Evolutionary conservation across 1,140 invertebrate species (phyloP).

Genomic region (Teleogryllus occipitalis): DNA sequence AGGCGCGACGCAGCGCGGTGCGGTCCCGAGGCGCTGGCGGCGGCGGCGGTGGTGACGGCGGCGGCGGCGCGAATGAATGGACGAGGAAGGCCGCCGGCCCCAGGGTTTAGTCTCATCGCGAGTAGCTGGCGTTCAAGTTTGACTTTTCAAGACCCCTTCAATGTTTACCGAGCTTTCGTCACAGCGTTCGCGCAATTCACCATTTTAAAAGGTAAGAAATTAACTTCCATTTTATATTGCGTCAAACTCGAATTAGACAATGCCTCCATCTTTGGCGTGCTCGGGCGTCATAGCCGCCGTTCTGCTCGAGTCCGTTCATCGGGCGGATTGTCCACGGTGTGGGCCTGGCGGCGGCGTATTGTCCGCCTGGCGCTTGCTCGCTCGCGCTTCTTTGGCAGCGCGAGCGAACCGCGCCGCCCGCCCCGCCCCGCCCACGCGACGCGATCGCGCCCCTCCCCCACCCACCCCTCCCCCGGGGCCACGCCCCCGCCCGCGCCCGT

Average conservation of each 20-base stretch:
- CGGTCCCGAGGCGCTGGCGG: too few species aligned
- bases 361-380: not conserved
- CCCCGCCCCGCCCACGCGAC: too few species aligned
- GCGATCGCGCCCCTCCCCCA: too few species aligned
- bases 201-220: not conserved
- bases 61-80: too few species aligned
- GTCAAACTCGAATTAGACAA: not conserved
- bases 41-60: too few species aligned
- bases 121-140: not conserved
- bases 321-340: not conserved
- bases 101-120: too few species aligned
- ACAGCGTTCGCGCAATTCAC: not conserved
- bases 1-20: too few species aligned
- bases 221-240: not conserved
- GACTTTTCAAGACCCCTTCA: not conserved
- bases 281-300: not conserved
- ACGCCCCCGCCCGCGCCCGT: too few species aligned
- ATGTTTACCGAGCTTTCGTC: not conserved
- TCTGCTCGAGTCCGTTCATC: not conserved
- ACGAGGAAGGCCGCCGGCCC: too few species aligned
- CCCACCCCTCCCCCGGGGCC: too few species aligned
- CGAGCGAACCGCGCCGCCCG: too few species aligned
- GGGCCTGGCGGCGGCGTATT: not conserved
- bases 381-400: not conserved
- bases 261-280: not conserved